A percentile compares a stretch with the other conserved stretches of the same genome.
These are phyloP conservation scores for Meriones unguiculatus DNA, from an alignment of 2,113 vertebrate species.

Conservation along the genomic window DNA sequence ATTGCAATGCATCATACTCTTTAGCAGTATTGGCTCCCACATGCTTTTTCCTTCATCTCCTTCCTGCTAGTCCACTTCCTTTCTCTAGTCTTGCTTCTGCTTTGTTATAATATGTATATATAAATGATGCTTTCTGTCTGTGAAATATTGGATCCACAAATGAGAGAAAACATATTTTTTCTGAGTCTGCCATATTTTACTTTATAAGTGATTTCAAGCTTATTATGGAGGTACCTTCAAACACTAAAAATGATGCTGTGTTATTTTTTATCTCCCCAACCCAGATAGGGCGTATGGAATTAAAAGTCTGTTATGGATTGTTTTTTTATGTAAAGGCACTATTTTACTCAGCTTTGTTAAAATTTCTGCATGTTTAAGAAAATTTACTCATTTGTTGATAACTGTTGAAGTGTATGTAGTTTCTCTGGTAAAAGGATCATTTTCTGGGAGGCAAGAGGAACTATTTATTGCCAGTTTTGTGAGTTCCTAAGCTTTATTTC, in stretches of 20 bases:
- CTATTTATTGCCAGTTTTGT: slow-evolving; percentile 17
- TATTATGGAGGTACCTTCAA: neutral
- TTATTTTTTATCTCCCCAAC: neutral
- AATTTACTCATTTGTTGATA: slow-evolving; percentile 29
- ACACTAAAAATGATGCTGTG: neutral
- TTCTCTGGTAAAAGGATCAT: slow-evolving; percentile 60
- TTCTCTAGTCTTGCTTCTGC: neutral
- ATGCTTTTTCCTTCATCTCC: neutral
- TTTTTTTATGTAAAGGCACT: neutral
- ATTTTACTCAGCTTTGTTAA: slow-evolving; percentile 59
- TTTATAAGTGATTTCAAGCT: neutral
- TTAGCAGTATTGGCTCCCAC: neutral
- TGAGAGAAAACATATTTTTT: neutral
- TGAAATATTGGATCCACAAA: neutral
- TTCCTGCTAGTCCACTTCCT: neutral
- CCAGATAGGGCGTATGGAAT: neutral
- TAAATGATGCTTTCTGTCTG: neutral
- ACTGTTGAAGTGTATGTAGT: slow-evolving; percentile 1
- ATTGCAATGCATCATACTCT: neutral
- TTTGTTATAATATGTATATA: neutral
- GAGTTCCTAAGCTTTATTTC: slow-evolving; percentile 25
- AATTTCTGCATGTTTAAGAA: slow-evolving; percentile 42
- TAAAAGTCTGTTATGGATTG: slow-evolving; percentile 45
- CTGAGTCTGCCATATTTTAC: neutral
- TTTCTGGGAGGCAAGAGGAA: slow-evolving; percentile 26